Base-by-base conservation (phyloP, 2,113 vertebrate species). In the Thamnaconus septentrionalis region DNA sequence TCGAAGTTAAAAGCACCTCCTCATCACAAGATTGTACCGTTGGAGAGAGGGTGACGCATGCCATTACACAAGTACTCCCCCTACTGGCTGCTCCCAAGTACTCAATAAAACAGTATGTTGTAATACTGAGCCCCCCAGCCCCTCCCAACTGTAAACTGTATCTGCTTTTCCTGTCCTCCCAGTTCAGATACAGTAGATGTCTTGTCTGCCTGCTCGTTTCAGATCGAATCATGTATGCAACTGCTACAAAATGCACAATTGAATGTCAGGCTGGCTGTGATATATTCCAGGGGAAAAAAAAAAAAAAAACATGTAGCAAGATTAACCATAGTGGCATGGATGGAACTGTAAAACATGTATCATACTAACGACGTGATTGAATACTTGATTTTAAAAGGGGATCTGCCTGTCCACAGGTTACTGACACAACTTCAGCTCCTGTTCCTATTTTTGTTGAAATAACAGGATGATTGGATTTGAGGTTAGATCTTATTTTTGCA, bases 191-290 rank as follows among this genome's bases (percentile, higher is more conserved):
- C 63, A 59, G 59, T n/a, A 50, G 73, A 78, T 50, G 73, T 80
- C 72, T 78, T 76, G 80, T 82, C 75, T 9, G 43, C 66, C 75
- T 82, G 75, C 78, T 81, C 12, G 44, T 79, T 70, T 59, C 47
- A 42, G 50, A 79, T 74, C 61, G 55, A 87, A 66, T 67, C 56
- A 52, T 81, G 81, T 88, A 87, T 86, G 83, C 86, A 86, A 81
- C 67, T 59, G 73, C 78, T 80, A 81, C 65, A 63, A 66, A 81
- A 79, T 88, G 87, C 87, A 90, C 85, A 88, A 81, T 31, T 78
- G 87, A 85, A 90, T 89, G 83, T 84, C 74, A 73, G 76, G 71
- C 79, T 73, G 82, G 77, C 75, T 83, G 66, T 65, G 57, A 83
- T 56, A 84, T 83, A 85, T 83, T 85, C 76, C 75, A 78, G 76